phyloP scores from a whole-genome alignment of 2,888 invertebrate genomes.

The Hetaerina titia region DNA sequence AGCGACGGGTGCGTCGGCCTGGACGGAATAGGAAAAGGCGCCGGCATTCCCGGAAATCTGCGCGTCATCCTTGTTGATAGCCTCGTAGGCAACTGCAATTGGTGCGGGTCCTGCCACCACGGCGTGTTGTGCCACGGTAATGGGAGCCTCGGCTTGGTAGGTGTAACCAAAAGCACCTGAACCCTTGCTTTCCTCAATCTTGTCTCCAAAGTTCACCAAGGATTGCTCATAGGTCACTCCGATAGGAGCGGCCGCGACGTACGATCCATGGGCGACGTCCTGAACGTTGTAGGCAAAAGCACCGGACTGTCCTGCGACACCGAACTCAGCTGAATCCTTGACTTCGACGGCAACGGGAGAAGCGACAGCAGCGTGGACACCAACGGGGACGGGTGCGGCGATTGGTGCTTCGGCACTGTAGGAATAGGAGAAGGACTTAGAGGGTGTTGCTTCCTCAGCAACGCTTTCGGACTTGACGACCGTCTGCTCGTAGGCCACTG shows the following conservation, averaged over 20 bases:
- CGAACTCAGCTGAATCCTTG: background rate
- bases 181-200: background rate
- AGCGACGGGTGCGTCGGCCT: slow-evolving; percentile 24
- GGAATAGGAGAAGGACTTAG: slow-evolving; percentile 25
- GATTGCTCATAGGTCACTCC: slow-evolving; percentile 24
- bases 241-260: slow-evolving; percentile 5
- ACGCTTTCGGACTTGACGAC: background rate
- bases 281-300: background rate
- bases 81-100: background rate
- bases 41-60: background rate
- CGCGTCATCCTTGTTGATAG: background rate
- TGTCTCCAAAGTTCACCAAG: background rate
- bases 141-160: background rate
- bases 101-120: background rate
- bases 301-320: background rate
- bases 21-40: slow-evolving; percentile 19
- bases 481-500: background rate
- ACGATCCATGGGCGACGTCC: background rate
- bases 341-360: background rate
- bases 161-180: slow-evolving; percentile 35
- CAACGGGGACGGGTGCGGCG: background rate
- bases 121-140: background rate
- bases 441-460: background rate
- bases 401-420: background rate
- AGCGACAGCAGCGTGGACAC: background rate